Conservation (phyloP, 2,888 invertebrate species). For the Prenolepis imparis region DNA sequence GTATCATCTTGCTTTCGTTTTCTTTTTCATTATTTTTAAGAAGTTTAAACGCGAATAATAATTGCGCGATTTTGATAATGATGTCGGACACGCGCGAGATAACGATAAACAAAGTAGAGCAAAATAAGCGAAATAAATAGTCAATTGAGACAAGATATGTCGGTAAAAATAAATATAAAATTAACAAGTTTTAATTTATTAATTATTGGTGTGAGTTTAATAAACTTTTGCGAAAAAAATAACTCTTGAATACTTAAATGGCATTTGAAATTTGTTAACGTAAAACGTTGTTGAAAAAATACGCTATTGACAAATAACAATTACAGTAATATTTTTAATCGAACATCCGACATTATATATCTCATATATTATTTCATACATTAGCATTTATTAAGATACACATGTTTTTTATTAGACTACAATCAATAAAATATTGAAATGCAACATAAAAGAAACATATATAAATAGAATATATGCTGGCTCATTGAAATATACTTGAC, state of each 20-base stretch:
- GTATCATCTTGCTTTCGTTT: slow-evolving; percentile 40
- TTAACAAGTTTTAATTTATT: background rate
- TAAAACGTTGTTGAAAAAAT: background rate
- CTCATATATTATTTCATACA: background rate
- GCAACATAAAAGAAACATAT: background rate
- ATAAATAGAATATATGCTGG: background rate
- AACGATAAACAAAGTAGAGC: slow-evolving; percentile 35
- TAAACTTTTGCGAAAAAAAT: background rate
- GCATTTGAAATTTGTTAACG: background rate
- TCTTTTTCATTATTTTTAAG: background rate
- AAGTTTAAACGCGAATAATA: slow-evolving; percentile 7
- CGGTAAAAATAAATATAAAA: background rate
- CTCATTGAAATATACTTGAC: background rate
- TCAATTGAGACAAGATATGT: slow-evolving; percentile 3
- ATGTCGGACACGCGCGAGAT: slow-evolving; percentile 17
- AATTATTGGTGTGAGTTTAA: background rate
- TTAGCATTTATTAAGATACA: background rate
- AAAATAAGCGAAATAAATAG: slow-evolving; percentile 34
- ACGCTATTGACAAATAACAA: background rate
- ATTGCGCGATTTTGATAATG: slow-evolving; percentile 1
- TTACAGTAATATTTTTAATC: background rate
- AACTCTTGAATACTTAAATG: background rate
- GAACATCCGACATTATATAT: background rate
- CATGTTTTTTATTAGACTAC: background rate
- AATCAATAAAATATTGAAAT: background rate